Evolutionary conservation across 2,888 invertebrate genomes (phyloP).

Genomic region (Heliconius hortense): DNA sequence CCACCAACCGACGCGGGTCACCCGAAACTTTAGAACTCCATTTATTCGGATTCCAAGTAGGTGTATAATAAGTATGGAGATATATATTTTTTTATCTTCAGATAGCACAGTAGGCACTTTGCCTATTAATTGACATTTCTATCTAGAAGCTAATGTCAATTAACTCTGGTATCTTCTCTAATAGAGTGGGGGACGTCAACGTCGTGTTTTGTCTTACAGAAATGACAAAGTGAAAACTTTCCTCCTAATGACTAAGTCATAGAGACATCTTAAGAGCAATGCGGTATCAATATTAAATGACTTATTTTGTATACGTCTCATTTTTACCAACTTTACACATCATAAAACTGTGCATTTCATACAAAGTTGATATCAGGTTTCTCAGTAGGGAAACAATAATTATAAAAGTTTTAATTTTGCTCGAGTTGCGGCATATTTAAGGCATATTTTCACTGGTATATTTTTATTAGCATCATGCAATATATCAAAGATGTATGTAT

Average conservation of each 20-base stretch:
- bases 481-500: background rate
- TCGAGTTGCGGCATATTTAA: slow-evolving; percentile 42
- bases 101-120: too few species aligned
- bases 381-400: slow-evolving; percentile 50
- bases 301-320: background rate
- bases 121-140: too few species aligned
- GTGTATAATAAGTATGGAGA: too few species aligned
- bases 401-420: slow-evolving; percentile 51
- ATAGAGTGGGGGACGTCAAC: too few species aligned
- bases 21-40: background rate
- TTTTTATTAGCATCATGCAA: background rate
- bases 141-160: too few species aligned
- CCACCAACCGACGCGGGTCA: slow-evolving; percentile 9
- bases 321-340: slow-evolving; percentile 11
- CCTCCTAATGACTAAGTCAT: too few species aligned
- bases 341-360: slow-evolving; percentile 37
- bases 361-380: slow-evolving; percentile 47
- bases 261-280: too few species aligned
- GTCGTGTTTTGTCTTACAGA: too few species aligned
- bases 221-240: too few species aligned
- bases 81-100: too few species aligned
- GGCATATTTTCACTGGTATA: slow-evolving; percentile 10
- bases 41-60: background rate
- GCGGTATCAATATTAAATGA: background rate
- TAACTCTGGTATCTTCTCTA: too few species aligned